Percentiles rank a stretch among this genome's conserved stretches.
Conservation (phyloP, 64 coral and sea anemone genomes). For the Pachyseris speciosa region DNA sequence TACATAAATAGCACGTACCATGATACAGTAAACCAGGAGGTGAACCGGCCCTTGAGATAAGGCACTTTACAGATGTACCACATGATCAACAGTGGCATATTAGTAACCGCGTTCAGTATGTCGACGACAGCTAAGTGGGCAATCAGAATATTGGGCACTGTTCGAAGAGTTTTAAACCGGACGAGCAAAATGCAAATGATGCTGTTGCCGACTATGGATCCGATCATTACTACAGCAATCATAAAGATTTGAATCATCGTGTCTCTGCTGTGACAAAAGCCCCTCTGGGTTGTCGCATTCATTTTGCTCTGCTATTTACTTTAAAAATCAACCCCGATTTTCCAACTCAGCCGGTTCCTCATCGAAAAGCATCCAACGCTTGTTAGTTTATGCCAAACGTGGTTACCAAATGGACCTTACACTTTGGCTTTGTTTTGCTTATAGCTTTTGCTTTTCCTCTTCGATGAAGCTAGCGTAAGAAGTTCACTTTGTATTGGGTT, state of each 20-base stretch:
- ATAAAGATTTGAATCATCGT: background rate
- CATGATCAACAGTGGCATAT: constrained; percentile 67
- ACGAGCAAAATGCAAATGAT: constrained; percentile 42
- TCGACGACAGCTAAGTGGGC: constrained; percentile 51
- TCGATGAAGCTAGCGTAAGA: too few relatives aligned
- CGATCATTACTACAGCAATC: constrained; percentile 27
- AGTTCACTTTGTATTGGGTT: too few relatives aligned
- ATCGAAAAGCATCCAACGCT: too few relatives aligned
- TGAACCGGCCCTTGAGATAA: background rate
- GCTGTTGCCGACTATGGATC: constrained; percentile 49
- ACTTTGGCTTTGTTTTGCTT: too few relatives aligned
- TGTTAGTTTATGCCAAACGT: too few relatives aligned
- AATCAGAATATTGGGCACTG: constrained; percentile 66
- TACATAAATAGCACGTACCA: constrained; percentile 70
- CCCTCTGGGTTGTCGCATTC: too few relatives aligned
- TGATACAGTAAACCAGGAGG: constrained; percentile 53
- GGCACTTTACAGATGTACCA: constrained; percentile 68
- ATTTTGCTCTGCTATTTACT: too few relatives aligned
- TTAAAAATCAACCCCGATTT: too few relatives aligned
- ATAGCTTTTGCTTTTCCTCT: too few relatives aligned
- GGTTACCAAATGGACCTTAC: too few relatives aligned
- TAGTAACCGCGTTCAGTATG: constrained; percentile 56
- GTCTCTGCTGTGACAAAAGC: background rate
- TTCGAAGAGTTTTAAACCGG: constrained; percentile 60
- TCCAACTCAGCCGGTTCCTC: too few relatives aligned